Evolutionary conservation across 2,113 vertebrate species (phyloP).

Genomic region (Struthidea cinerea): DNA sequence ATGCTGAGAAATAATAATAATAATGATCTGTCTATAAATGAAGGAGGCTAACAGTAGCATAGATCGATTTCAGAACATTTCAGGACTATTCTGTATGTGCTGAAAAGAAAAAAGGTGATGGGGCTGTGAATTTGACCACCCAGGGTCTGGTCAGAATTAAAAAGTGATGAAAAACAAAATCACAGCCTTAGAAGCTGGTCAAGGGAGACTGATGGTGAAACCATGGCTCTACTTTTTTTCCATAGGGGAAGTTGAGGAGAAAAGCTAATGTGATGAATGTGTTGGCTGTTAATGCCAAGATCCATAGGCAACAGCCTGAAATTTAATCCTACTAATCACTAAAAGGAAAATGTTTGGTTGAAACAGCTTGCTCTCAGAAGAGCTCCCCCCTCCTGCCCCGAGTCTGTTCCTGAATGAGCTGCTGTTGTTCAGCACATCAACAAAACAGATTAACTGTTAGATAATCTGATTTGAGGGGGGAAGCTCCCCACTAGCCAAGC

Average conservation of each 20-base stretch:
- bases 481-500: not conserved
- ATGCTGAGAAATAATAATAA: not conserved
- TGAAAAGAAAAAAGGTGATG: not conserved
- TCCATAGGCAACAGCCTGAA: conserved; percentile 20
- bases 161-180: not conserved
- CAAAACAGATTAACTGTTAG: conserved; percentile 51
- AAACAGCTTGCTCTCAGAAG: conserved; percentile 13
- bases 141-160: not conserved
- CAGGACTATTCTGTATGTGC: not conserved
- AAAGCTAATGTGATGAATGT: not conserved
- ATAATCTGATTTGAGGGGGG: not conserved
- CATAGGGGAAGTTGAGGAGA: not conserved
- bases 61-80: not conserved
- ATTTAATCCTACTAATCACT: conserved; percentile 10
- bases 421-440: not conserved
- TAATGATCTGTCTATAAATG: not conserved
- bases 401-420: conserved; percentile 15
- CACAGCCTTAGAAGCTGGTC: not conserved
- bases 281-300: not conserved
- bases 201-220: not conserved
- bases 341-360: conserved; percentile 5
- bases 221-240: not conserved
- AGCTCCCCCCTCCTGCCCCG: not conserved
- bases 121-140: not conserved
- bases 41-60: not conserved